Conservation (phyloP, 2,113 vertebrate species). For the Rhabdomys dilectus region DNA sequence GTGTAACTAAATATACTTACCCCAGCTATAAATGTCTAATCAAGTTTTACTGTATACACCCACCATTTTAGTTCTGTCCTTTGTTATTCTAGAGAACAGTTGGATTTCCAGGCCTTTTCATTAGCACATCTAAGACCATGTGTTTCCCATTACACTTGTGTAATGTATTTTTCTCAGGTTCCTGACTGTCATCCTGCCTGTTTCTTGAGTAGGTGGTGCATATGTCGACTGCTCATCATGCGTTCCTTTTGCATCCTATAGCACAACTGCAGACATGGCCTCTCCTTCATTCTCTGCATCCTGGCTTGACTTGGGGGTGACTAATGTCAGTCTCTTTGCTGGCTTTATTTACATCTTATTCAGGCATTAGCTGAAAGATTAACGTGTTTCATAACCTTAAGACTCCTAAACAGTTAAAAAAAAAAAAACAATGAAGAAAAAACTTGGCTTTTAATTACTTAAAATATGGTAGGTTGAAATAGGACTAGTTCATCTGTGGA, state of each 20-base stretch:
- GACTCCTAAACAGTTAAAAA: not conserved
- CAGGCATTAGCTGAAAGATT: not conserved
- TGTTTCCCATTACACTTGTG: not conserved
- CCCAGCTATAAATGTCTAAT: not conserved
- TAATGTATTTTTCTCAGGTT: not conserved
- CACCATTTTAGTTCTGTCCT: not conserved
- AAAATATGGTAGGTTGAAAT: not conserved
- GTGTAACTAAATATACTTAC: not conserved
- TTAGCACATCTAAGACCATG: not conserved
- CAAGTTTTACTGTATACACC: not conserved
- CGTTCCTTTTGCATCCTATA: not conserved
- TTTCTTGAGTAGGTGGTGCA: not conserved
- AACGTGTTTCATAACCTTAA: not conserved
- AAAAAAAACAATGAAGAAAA: not conserved
- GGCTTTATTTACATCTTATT: not conserved
- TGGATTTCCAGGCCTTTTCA: not conserved
- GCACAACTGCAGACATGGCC: not conserved
- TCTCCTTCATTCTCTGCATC: not conserved
- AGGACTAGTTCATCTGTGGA: not conserved
- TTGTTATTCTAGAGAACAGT: not conserved
- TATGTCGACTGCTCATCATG: not conserved
- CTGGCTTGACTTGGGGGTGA: not conserved
- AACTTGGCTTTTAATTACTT: slow-evolving; percentile 15
- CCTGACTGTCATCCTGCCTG: not conserved
- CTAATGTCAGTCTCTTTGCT: not conserved